phyloP scores from a whole-genome alignment of 2,888 invertebrate species.

The Uloborus plumipes region DNA sequence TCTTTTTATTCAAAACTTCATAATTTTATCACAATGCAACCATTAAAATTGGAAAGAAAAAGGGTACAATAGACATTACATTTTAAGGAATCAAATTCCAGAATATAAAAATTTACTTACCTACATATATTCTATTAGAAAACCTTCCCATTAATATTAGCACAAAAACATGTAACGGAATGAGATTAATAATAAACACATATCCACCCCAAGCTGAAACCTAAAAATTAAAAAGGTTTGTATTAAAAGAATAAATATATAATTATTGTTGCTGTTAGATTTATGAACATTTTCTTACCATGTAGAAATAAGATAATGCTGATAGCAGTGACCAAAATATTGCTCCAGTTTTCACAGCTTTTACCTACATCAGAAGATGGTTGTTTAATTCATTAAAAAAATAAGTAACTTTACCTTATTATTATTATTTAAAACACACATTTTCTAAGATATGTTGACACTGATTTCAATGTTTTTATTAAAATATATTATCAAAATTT shows the following conservation, averaged over 20 bases:
- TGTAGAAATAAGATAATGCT: slow-evolving; percentile 98
- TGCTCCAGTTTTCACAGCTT: slow-evolving; percentile 96
- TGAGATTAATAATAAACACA: slow-evolving; percentile 98
- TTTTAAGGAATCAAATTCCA: too few species aligned
- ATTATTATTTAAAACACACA: too few species aligned
- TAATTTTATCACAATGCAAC: too few species aligned
- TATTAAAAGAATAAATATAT: neutral
- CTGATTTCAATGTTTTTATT: too few species aligned
- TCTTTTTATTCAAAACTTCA: too few species aligned
- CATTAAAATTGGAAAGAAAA: neutral
- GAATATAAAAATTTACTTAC: slow-evolving; percentile 68
- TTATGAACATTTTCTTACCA: slow-evolving; percentile 79
- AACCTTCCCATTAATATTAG: slow-evolving; percentile 92
- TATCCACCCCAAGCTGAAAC: slow-evolving; percentile 99
- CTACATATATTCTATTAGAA: slow-evolving; percentile 87
- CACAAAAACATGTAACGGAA: slow-evolving; percentile 96
- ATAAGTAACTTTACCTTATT: too few species aligned
- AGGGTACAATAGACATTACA: too few species aligned
- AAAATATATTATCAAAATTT: too few species aligned
- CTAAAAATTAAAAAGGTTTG: slow-evolving; percentile 73
- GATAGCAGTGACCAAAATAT: slow-evolving; percentile 96
- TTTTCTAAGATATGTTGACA: too few species aligned
- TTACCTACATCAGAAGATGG: slow-evolving; percentile 74
- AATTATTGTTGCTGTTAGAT: neutral
- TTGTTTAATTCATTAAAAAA: too few species aligned